A percentile compares a stretch with the other conserved stretches of the same genome.
Conservation (phyloP, 2,888 invertebrate species). For the Campoplex nolae region DNA sequence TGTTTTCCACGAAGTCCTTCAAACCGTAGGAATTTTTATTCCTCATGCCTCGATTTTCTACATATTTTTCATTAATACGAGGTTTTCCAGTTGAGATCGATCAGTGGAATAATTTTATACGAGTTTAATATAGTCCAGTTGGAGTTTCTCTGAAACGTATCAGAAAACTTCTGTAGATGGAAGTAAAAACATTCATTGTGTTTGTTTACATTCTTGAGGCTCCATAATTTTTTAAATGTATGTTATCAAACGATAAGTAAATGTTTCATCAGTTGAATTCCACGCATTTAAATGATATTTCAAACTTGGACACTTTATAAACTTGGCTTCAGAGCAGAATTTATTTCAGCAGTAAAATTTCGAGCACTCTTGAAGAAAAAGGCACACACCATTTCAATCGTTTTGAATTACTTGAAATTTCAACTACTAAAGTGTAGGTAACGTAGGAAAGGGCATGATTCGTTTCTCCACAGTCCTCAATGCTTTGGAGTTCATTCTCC, state of each 20-base stretch:
- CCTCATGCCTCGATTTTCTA: not conserved
- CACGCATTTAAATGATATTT: not conserved
- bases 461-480: not conserved
- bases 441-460: constrained; percentile 4
- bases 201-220: not conserved
- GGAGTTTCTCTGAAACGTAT: not conserved
- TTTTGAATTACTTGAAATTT: constrained; percentile 15
- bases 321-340: not conserved
- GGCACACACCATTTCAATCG: not conserved
- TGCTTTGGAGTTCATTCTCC: constrained; percentile 24
- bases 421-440: constrained; percentile 1
- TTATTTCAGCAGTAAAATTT: not conserved
- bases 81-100: not conserved
- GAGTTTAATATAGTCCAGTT: not conserved
- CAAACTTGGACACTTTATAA: not conserved
- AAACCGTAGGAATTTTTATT: not conserved
- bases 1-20: constrained; percentile 28
- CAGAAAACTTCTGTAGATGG: not conserved
- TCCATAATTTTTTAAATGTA: not conserved
- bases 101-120: not conserved
- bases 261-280: not conserved
- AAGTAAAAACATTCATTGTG: not conserved
- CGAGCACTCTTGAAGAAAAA: not conserved
- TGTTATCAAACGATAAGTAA: not conserved
- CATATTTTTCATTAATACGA: not conserved